Base-by-base conservation (phyloP, 2,113 vertebrate genomes). In the Phalacrocorax carbo region DNA sequence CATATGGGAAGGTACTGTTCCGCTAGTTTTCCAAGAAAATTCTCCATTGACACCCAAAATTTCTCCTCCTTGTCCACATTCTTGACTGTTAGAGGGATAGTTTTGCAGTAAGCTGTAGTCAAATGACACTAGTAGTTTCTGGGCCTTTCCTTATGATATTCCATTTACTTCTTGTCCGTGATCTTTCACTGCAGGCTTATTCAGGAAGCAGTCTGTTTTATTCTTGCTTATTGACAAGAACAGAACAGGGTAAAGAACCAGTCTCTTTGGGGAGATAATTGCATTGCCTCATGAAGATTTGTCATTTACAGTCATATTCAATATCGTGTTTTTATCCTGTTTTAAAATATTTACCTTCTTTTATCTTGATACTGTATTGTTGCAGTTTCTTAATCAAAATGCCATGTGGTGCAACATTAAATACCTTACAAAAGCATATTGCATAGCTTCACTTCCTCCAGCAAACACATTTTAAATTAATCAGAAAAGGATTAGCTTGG, bases 401-500 rank as follows among this genome's bases (percentile, higher is more conserved):
- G 15, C 66, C 49, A 44, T 23, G 42, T 69, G 26, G 16, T 69
- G 29, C 49, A 65, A 70, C 27, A 30, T 57, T 49, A 66, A 54
- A 82, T 0, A 17, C 78, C 66, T 90, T 80, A 62, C 19, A 77
- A 71, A 77, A 85, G 54, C 75, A 76, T 62, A 65, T 46, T 19
- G 30, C 81, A 82, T 30, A 76, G 81, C 78, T 94, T 66, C 23
- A 57, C 79, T 91, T 96, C 44, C 84, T 68, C 70, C 83, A 77
- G 81, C 75, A 93, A 93, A 58, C 62, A 65, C 46, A 69, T 85
- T 95, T 85, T 57, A 80, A 97, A 93, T 96, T 90, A 95, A 93
- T 93, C 75, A 94, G 58, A 95, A 95, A 88, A 77, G 82, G 82
- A 96, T 96, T 96, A 96, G 66, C 66, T 90, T 69, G 44, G 75